Base-by-base conservation (phyloP, 2,888 invertebrate genomes). In the Mechanitis mazaeus region DNA sequence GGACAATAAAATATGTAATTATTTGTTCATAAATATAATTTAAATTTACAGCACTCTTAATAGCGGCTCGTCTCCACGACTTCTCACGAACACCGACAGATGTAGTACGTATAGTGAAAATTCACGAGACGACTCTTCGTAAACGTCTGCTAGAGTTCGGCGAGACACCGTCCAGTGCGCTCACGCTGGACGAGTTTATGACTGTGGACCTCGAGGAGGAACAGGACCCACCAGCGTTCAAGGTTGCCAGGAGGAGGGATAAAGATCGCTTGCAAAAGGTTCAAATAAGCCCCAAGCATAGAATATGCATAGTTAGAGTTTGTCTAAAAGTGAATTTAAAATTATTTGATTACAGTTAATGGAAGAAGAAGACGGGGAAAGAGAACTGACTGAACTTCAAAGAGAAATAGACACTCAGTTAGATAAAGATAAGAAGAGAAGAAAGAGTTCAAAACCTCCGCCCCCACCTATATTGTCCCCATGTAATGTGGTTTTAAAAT, bases 171-270 rank as follows among this genome's bases (percentile, higher is more conserved):
- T 97, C 98, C 11, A 97, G 98, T 76, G 94, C 95, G 7, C 88
- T 99, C 59, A 98, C 99, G 0, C 90, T 98, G 35, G 98, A 99
- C 72, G 98, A 99, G 88, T 99, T 99, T 80, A 96, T 98, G 94
- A 95, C 95, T 0, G 96, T 99, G 0, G 98, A 99, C 80, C 87
- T 99, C 70, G 98, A 98, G 79, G 97, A 97, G 72, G 98, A 98
- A 76, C 97, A 97, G 81, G 98, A 98, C 54, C 97, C 98, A 7
- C 98, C 98, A 0, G 96, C 97, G 1, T 99, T 97, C 79, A 97
- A 96, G 81, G 95, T 95, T 1, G 97, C 97, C 0, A 92, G 98
- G 60, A 94, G 95, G 76, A 95, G 95, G 75, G 97, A 97, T 76
- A 95, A 95, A 68, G 96, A 96, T 73, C 91, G 96, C 38, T 85